Evolutionary conservation across 2,888 invertebrate species (phyloP).

Genomic region (Cryptocheilus praepositus): DNA sequence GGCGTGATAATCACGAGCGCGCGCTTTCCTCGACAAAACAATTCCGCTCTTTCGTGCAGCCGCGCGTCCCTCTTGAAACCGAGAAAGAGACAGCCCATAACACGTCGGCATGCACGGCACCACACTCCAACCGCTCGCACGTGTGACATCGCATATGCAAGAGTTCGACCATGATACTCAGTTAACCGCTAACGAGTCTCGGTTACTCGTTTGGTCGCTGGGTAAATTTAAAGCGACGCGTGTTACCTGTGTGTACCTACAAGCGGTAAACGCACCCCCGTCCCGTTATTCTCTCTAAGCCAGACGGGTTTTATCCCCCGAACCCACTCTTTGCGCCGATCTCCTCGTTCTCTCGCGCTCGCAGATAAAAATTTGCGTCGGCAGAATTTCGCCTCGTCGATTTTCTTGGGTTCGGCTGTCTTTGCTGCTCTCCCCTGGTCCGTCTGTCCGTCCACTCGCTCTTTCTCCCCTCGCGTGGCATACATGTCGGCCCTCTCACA

Average conservation of each 20-base stretch:
- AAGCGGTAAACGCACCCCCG: conserved; percentile 1
- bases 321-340: not conserved
- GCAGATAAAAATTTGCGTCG: not conserved
- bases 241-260: conserved; percentile 3
- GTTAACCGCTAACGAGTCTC: conserved; percentile 29
- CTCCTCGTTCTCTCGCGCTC: not conserved
- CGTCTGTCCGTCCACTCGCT: not conserved
- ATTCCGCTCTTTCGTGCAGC: not conserved
- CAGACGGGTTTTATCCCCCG: not conserved
- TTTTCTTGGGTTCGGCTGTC: not conserved
- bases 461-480: not conserved
- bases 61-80: not conserved
- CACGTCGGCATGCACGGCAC: conserved; percentile 1
- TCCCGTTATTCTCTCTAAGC: not conserved
- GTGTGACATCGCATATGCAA: conserved; percentile 1
- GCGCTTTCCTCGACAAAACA: not conserved
- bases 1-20: no score
- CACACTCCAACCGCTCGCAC: not conserved
- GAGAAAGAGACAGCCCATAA: not conserved
- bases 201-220: conserved; percentile 13
- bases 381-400: not conserved
- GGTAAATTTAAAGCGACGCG: conserved; percentile 11
- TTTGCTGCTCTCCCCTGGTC: not conserved
- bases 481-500: not conserved
- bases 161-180: conserved; percentile 16